These are phyloP conservation scores for Caenorhabditis brenneri DNA, from an alignment of 1,140 invertebrate genomes.

Conservation along the genomic window DNA sequence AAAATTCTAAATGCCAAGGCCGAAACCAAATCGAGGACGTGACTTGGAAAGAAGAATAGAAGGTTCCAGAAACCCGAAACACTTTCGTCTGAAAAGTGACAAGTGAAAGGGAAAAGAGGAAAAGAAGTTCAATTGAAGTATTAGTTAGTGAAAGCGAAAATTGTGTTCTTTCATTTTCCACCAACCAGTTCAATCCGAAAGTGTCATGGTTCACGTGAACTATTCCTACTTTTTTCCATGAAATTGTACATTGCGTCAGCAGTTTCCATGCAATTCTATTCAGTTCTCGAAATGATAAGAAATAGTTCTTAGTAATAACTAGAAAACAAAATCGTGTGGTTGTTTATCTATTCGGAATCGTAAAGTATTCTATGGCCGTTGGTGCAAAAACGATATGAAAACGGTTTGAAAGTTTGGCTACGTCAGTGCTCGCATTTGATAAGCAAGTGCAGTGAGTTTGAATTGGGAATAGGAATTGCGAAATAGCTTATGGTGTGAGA, in stretches of 20 bases:
- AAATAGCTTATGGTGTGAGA: background rate
- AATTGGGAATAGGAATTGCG: background rate
- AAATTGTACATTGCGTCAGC: background rate
- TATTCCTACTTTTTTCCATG: background rate
- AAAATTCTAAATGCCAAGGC: conserved; percentile 1
- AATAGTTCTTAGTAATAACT: background rate
- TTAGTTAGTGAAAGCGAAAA: conserved; percentile 11
- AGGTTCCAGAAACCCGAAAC: background rate
- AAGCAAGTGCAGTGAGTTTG: background rate
- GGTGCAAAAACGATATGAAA: background rate
- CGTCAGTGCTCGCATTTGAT: background rate
- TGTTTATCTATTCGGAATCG: background rate
- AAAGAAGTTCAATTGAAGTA: conserved; percentile 31
- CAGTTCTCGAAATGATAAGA: background rate
- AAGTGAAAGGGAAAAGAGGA: background rate
- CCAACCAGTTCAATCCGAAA: background rate
- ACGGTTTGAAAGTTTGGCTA: background rate
- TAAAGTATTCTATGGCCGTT: conserved; percentile 7
- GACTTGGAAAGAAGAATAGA: background rate
- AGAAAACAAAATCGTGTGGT: background rate
- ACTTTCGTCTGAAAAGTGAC: background rate
- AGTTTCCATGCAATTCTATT: background rate
- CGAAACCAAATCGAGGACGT: background rate
- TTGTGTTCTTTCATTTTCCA: background rate
- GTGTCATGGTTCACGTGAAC: background rate